phyloP scores from a whole-genome alignment of 1,140 invertebrate genomes.

The Drosophila biarmipes region DNA sequence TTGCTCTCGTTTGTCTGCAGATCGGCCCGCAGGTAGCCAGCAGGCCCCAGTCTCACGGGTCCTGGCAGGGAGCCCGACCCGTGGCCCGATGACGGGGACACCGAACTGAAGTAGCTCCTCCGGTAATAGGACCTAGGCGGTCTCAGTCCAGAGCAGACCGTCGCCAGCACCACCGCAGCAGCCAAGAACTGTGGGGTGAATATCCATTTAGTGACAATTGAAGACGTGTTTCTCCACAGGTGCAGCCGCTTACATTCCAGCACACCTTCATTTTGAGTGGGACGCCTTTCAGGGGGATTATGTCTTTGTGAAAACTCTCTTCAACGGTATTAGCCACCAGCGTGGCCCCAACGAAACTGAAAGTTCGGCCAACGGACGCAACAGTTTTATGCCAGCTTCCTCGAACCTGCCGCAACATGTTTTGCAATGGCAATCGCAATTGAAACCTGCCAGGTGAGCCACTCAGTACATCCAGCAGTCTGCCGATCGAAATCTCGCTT shows the following conservation, averaged over 20 bases:
- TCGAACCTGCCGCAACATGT: slow-evolving; percentile 63
- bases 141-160: slow-evolving; percentile 27
- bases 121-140: slow-evolving; percentile 62
- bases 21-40: slow-evolving; percentile 56
- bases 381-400: slow-evolving; percentile 84
- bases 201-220: slow-evolving; percentile 4
- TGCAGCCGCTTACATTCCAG: slow-evolving; percentile 65
- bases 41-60: slow-evolving; percentile 42
- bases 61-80: slow-evolving; percentile 44
- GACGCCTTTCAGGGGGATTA: slow-evolving; percentile 9
- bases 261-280: slow-evolving; percentile 55
- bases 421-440: slow-evolving; percentile 52
- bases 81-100: slow-evolving; percentile 16
- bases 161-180: slow-evolving; percentile 44
- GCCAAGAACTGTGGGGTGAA: slow-evolving; percentile 40
- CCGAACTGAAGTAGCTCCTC: slow-evolving; percentile 58
- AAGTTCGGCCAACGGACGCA: slow-evolving; percentile 78
- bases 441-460: slow-evolving; percentile 55
- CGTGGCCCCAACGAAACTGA: slow-evolving; percentile 82
- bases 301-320: slow-evolving; percentile 18
- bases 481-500: slow-evolving; percentile 60
- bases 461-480: slow-evolving; percentile 20
- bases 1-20: slow-evolving; percentile 75
- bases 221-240: not conserved
- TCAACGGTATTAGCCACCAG: slow-evolving; percentile 39